These are phyloP conservation scores for Kryptolebias marmoratus DNA, from an alignment of 2,113 vertebrate genomes.

Conservation along the genomic window DNA sequence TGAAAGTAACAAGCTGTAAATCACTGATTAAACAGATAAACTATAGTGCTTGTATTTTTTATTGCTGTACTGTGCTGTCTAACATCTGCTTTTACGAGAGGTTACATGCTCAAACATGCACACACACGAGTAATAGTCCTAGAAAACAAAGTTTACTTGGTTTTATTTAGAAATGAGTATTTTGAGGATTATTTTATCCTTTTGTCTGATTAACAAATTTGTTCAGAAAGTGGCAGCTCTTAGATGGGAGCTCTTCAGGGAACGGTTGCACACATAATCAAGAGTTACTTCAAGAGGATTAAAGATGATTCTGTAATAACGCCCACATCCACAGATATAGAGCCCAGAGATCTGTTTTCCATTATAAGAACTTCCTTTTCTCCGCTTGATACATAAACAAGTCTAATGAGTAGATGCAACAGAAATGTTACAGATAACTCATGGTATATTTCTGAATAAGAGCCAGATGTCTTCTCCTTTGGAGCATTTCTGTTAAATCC, in stretches of 20 bases:
- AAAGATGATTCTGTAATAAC: conserved; percentile 25
- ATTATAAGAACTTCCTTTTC: conserved; percentile 17
- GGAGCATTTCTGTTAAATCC: conserved; percentile 24
- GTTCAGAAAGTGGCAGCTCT: no score
- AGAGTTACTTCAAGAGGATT: conserved; percentile 28
- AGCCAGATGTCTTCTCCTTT: conserved; percentile 4
- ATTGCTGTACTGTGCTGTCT: conserved; percentile 9
- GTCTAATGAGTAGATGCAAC: not conserved
- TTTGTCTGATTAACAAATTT: no score
- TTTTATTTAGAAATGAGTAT: conserved; percentile 45
- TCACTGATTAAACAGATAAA: conserved; percentile 56
- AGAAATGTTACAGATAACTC: conserved; percentile 4
- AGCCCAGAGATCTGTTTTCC: conserved; percentile 29
- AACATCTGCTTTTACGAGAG: conserved; percentile 25
- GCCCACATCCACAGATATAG: conserved; percentile 35
- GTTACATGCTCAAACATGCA: conserved; percentile 9
- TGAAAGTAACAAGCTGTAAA: conserved; percentile 45
- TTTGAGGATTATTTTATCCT: not conserved
- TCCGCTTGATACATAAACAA: conserved; percentile 8
- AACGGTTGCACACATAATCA: conserved; percentile 9
- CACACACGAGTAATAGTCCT: conserved; percentile 11
- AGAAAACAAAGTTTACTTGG: conserved; percentile 42
- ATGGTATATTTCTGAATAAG: not conserved
- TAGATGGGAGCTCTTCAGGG: no score
- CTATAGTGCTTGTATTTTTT: conserved; percentile 30